Percentiles rank a stretch among this genome's conserved stretches.
Conservation (phyloP, 1,140 invertebrate genomes). For the Temnothorax curvispinosus region DNA sequence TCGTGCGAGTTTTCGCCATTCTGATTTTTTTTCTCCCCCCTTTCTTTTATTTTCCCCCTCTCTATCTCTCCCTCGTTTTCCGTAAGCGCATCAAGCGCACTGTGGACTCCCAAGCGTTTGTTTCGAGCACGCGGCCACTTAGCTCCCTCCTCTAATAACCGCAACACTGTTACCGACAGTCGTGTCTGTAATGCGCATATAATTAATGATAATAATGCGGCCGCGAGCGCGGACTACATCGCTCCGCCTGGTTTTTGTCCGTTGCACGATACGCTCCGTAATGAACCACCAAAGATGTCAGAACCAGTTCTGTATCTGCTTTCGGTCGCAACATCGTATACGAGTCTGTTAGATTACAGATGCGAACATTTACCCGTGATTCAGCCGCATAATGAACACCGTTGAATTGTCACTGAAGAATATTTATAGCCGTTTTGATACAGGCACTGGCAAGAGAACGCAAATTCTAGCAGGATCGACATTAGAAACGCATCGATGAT, state of each 20-base stretch:
- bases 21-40: slow-evolving; percentile 20
- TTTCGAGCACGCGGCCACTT: slow-evolving; percentile 46
- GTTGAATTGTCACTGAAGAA: slow-evolving; percentile 50
- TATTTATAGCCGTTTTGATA: slow-evolving; percentile 63
- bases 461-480: not conserved
- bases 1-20: slow-evolving; percentile 27
- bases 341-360: slow-evolving; percentile 64
- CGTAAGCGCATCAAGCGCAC: slow-evolving; percentile 52
- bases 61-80: not conserved
- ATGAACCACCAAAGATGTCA: slow-evolving; percentile 72
- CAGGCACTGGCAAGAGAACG: not conserved
- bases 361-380: slow-evolving; percentile 67
- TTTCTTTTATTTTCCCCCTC: slow-evolving; percentile 22
- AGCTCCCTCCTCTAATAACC: slow-evolving; percentile 59
- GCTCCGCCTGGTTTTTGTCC: slow-evolving; percentile 64
- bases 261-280: slow-evolving; percentile 58
- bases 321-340: slow-evolving; percentile 65
- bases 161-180: slow-evolving; percentile 72
- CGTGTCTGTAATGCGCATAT: slow-evolving; percentile 70
- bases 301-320: slow-evolving; percentile 74
- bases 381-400: slow-evolving; percentile 68
- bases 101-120: slow-evolving; percentile 45
- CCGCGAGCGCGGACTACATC: slow-evolving; percentile 41
- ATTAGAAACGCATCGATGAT: not conserved
- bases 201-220: slow-evolving; percentile 76